Conservation (phyloP, 2,888 invertebrate genomes). For the Chrysolina haemoptera region DNA sequence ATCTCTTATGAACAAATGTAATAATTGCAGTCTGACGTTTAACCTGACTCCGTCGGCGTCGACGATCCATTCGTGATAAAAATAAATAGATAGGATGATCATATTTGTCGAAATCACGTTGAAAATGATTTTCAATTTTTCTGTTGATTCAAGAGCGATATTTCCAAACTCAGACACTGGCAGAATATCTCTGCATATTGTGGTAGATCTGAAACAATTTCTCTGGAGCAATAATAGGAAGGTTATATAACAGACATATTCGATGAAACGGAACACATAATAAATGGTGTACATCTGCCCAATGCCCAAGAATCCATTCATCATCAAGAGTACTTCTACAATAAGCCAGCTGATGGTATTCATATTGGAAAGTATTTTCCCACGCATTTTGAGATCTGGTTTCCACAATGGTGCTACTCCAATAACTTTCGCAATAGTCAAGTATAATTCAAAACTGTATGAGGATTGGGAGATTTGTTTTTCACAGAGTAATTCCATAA, state of each 20-base stretch:
- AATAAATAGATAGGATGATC: not conserved
- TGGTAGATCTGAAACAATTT: not conserved
- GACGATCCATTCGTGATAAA: no score
- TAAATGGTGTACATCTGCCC: not conserved
- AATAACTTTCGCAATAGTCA: not conserved
- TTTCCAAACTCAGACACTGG: not conserved
- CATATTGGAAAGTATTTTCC: not conserved
- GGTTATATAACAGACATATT: not conserved
- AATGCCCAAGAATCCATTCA: not conserved
- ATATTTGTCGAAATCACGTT: not conserved
- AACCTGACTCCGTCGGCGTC: no score
- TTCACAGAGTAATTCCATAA: not conserved
- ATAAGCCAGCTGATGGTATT: not conserved
- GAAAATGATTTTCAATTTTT: not conserved
- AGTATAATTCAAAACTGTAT: not conserved
- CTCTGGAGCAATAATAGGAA: not conserved
- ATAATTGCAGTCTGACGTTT: not conserved
- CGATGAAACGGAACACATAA: not conserved
- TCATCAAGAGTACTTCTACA: not conserved
- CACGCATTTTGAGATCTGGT: not conserved
- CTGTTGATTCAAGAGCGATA: not conserved
- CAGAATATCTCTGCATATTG: not conserved
- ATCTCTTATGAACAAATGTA: no score
- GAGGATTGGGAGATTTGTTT: not conserved
- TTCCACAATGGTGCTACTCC: not conserved